Percentiles rank a stretch among this genome's conserved stretches.
phyloP scores from a whole-genome alignment of 2,888 invertebrate genomes.

The Trachelus tabidus region DNA sequence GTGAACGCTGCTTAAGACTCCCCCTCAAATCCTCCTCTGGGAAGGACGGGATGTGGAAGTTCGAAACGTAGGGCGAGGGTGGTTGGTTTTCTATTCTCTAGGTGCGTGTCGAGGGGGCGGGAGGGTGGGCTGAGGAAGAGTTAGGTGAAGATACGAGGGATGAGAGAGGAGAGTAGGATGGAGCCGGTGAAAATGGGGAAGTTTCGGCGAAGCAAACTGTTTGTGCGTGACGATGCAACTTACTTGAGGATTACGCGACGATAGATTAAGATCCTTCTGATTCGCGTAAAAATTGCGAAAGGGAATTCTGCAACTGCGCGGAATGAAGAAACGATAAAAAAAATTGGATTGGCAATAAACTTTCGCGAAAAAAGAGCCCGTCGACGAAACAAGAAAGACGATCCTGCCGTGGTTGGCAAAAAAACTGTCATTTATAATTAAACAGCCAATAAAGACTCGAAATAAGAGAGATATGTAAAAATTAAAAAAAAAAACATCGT shows the following conservation, averaged over 20 bases:
- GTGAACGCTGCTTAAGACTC: not conserved
- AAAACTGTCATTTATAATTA: conserved; percentile 3
- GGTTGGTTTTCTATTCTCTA: not conserved
- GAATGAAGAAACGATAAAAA: not conserved
- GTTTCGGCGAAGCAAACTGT: not conserved
- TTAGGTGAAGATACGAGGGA: not conserved
- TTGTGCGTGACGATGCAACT: not conserved
- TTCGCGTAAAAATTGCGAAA: not conserved
- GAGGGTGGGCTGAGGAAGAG: not conserved
- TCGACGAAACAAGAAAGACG: not conserved
- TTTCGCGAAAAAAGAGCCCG: not conserved
- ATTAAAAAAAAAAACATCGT: conserved; percentile 2
- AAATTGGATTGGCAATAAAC: not conserved
- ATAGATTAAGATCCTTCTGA: not conserved
- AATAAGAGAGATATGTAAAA: not conserved
- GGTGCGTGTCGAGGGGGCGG: not conserved
- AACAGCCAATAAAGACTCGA: not conserved
- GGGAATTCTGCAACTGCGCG: not conserved
- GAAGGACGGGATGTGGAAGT: not conserved
- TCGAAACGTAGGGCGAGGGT: not conserved
- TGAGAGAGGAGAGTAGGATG: not conserved
- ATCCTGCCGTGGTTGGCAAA: not conserved
- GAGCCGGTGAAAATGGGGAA: not conserved
- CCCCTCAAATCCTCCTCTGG: not conserved
- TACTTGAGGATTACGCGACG: not conserved